Conservation (phyloP, 2,113 vertebrate species). For the Lonchura striata region DNA sequence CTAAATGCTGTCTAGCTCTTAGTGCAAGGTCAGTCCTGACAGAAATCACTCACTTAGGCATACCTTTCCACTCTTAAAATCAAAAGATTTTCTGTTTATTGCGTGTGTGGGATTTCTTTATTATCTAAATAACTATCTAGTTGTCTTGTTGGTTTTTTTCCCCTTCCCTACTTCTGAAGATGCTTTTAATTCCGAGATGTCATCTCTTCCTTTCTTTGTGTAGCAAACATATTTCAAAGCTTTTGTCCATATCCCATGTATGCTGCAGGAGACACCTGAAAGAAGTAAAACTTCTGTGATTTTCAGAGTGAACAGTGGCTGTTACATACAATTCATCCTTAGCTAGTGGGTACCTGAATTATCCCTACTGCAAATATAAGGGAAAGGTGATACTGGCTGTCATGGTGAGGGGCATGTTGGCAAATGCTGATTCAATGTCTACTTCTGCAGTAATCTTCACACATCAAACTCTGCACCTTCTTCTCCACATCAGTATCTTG, state of each 20-base stretch:
- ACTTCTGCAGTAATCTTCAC: background rate
- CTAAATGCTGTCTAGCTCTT: slow-evolving; percentile 19
- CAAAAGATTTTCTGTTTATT: background rate
- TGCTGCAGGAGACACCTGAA: background rate
- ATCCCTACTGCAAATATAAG: background rate
- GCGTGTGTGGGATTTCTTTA: background rate
- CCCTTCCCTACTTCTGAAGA: background rate
- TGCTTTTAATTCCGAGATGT: background rate
- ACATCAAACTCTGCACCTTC: background rate
- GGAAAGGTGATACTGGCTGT: slow-evolving; percentile 6
- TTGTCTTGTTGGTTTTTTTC: background rate
- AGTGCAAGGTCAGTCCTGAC: slow-evolving; percentile 32
- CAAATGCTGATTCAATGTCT: slow-evolving; percentile 8
- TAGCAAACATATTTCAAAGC: background rate
- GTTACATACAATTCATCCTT: background rate
- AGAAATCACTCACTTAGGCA: background rate
- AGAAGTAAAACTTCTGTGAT: background rate
- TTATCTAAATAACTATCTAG: slow-evolving; percentile 7
- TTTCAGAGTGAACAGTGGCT: background rate
- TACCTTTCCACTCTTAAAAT: background rate
- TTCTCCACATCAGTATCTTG: background rate
- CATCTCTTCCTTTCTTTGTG: background rate
- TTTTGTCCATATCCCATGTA: background rate
- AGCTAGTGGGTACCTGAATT: background rate
- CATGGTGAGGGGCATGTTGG: background rate